Conservation (phyloP, 2,797 vertebrate genomes). For the Rhinella marina region DNA sequence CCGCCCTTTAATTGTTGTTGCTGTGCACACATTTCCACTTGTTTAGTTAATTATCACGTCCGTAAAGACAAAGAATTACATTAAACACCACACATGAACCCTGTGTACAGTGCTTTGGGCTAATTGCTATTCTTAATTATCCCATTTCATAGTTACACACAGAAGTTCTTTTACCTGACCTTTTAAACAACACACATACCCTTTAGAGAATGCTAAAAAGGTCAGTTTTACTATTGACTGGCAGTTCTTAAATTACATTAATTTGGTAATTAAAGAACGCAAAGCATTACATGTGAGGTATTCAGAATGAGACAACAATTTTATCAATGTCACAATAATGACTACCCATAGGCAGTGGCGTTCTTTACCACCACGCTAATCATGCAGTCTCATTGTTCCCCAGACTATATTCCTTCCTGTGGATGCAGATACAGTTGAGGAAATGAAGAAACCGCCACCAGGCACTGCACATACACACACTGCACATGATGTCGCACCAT, state of each 20-base stretch:
- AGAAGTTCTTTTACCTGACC: conserved; percentile 40
- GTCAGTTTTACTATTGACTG: background rate
- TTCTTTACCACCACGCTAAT: too few species aligned
- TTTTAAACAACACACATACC: conserved; percentile 33
- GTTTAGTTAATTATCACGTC: background rate
- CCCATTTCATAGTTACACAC: conserved; percentile 27
- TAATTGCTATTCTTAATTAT: conserved; percentile 47
- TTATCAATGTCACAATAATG: background rate
- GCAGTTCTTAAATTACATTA: conserved; percentile 20
- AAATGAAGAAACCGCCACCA: too few species aligned
- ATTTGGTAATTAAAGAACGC: background rate
- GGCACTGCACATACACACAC: too few species aligned
- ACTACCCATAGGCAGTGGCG: background rate
- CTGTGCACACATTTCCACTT: background rate
- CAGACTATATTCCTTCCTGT: too few species aligned
- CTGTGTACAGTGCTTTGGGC: conserved; percentile 13
- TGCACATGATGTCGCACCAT: too few species aligned
- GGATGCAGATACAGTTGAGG: too few species aligned
- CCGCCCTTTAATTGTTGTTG: background rate
- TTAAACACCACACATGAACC: conserved; percentile 19
- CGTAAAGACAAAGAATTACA: conserved; percentile 21
- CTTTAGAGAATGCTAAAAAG: conserved; percentile 31
- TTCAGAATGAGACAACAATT: background rate
- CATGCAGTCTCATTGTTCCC: too few species aligned
- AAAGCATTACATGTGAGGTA: background rate